phyloP scores from a whole-genome alignment of 2,888 invertebrate species.

The Teinopalpus imperialis region DNA sequence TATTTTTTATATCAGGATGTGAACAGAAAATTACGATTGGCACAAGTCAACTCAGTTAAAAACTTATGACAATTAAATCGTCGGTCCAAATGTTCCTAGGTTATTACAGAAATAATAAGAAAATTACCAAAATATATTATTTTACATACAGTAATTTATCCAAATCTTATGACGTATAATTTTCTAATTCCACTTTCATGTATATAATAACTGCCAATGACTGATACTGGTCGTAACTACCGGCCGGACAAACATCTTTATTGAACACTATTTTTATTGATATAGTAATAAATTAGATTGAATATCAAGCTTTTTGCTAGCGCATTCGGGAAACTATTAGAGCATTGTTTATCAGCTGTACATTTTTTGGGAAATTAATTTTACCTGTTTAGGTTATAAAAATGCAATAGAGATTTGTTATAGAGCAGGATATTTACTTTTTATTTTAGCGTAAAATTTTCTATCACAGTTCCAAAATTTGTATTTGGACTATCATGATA shows the following conservation, averaged over 20 bases:
- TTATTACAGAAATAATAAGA: no score
- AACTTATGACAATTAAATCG: no score
- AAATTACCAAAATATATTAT: no score
- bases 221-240: slow-evolving; percentile 4
- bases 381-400: no score
- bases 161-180: background rate
- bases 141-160: no score
- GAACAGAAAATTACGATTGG: no score
- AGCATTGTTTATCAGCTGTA: background rate
- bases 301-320: background rate
- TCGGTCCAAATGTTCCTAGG: no score
- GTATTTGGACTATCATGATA: no score
- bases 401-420: background rate
- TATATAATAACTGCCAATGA: slow-evolving; percentile 4
- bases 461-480: slow-evolving; percentile 7
- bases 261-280: background rate
- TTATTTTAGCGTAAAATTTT: background rate
- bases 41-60: no score
- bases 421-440: background rate
- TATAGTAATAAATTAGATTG: slow-evolving; percentile 5
- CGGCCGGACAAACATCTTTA: slow-evolving; percentile 14
- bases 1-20: no score
- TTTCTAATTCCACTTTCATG: slow-evolving; percentile 3
- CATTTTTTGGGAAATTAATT: background rate
- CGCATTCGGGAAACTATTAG: background rate